Conservation (phyloP, 2,113 vertebrate species). For the Lophotis ruficrista region DNA sequence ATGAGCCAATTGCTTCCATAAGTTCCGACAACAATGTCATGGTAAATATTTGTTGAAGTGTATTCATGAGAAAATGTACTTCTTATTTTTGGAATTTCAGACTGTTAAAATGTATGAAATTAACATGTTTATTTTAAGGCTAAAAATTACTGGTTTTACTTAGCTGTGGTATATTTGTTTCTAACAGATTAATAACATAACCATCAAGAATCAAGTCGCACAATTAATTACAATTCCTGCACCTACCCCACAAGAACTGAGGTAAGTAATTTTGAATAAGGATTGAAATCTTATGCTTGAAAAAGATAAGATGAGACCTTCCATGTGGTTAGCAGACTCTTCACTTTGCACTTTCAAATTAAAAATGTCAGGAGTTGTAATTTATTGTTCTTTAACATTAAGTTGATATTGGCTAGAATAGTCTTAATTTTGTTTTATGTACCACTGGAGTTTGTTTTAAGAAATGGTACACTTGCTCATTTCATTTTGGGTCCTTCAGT, state of each 20-base stretch:
- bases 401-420: not conserved
- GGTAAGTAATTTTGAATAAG: constrained; percentile 20
- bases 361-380: not conserved
- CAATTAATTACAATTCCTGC: constrained; percentile 14
- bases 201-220: not conserved
- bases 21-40: not conserved
- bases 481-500: not conserved
- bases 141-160: not conserved
- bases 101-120: not conserved
- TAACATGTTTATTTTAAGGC: not conserved
- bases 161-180: not conserved
- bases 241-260: not conserved
- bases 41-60: not conserved
- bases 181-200: constrained; percentile 45
- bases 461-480: not conserved
- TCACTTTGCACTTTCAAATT: not conserved
- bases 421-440: not conserved
- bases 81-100: not conserved
- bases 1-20: not conserved
- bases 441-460: not conserved
- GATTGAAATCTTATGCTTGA: not conserved
- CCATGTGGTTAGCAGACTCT: not conserved
- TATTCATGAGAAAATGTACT: not conserved
- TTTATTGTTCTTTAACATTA: not conserved
- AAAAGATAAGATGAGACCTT: not conserved